These are phyloP conservation scores for Ivindomyrus marchei DNA, from an alignment of 2,113 vertebrate genomes.

Conservation along the genomic window DNA sequence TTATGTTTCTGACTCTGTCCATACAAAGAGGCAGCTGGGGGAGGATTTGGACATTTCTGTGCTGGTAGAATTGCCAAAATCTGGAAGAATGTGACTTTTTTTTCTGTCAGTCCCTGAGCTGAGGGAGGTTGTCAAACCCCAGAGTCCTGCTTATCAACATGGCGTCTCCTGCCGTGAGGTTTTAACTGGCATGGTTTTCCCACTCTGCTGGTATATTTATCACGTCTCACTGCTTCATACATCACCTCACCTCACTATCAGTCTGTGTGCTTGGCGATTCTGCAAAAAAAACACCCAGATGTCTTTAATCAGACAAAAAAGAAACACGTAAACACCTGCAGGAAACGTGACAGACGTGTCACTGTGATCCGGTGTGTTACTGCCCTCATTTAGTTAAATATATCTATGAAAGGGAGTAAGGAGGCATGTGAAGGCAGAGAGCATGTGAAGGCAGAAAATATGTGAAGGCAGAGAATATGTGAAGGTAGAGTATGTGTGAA, in stretches of 20 bases:
- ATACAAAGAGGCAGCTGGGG: neutral
- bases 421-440: neutral
- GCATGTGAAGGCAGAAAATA: no score
- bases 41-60: neutral
- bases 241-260: neutral
- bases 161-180: slow-evolving; percentile 40
- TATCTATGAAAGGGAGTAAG: neutral
- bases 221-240: neutral
- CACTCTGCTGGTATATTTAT: slow-evolving; percentile 16
- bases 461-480: no score
- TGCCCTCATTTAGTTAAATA: neutral
- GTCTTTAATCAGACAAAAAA: neutral
- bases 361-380: neutral
- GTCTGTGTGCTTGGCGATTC: neutral
- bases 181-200: slow-evolving; percentile 21
- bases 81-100: slow-evolving; percentile 26
- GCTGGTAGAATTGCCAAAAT: neutral
- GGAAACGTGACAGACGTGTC: neutral
- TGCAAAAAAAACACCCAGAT: neutral
- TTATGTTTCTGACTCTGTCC: neutral
- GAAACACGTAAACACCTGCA: neutral
- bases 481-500: no score
- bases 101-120: slow-evolving; percentile 22
- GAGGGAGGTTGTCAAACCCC: slow-evolving; percentile 50
- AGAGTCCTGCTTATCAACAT: slow-evolving; percentile 57